These are phyloP conservation scores for Tubulanus polymorphus DNA, from an alignment of 2,888 invertebrate species.

Conservation along the genomic window DNA sequence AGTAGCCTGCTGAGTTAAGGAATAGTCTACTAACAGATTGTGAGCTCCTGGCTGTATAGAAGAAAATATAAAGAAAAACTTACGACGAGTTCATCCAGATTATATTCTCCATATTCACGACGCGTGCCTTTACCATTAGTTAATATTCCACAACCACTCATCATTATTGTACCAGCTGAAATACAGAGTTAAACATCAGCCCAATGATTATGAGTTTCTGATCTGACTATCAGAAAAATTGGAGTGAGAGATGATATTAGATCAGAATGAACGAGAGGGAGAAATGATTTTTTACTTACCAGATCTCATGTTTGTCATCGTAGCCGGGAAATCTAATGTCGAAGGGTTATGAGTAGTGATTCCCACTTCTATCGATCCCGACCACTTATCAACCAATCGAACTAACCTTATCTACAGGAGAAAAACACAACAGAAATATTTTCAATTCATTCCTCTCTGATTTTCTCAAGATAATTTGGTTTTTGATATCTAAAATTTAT, in stretches of 20 bases:
- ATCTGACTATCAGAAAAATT: background rate
- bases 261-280: background rate
- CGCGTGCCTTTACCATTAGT: conserved; percentile 92
- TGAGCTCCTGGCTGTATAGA: too few species aligned
- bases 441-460: too few species aligned
- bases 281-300: conserved; percentile 59
- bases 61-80: too few species aligned
- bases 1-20: too few species aligned
- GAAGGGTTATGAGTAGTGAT: conserved; percentile 88
- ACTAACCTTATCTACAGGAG: conserved; percentile 62
- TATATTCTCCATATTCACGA: conserved; percentile 87
- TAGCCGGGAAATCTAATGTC: conserved; percentile 85
- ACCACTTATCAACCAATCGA: conserved; percentile 51
- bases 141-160: conserved; percentile 96
- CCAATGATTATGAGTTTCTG: background rate
- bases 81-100: conserved; percentile 85
- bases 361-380: conserved; percentile 52
- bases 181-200: background rate
- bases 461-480: too few species aligned
- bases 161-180: conserved; percentile 57
- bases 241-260: too few species aligned
- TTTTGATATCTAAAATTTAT: too few species aligned
- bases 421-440: too few species aligned
- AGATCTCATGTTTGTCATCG: conserved; percentile 93
- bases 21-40: too few species aligned